Base-by-base conservation (phyloP, 2,888 invertebrate species). In the Synergus gifuensis region DNA sequence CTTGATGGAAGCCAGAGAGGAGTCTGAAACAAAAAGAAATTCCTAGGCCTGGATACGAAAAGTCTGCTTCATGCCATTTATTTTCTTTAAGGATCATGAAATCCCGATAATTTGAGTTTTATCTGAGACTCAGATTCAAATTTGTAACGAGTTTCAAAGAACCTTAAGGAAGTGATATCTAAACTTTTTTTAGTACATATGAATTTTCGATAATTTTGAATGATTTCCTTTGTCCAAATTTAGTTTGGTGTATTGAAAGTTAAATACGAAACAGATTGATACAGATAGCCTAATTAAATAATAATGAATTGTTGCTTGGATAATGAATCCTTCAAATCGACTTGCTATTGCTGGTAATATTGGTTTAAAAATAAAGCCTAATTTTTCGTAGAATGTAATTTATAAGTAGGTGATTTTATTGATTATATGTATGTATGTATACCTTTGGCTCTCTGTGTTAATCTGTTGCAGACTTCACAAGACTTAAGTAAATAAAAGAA, bases 21-120 rank as follows among this genome's bases (percentile, higher is more conserved):
- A 82, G 82, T 83, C 88, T 88, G 87, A 87, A 88, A 88, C 87
- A 88, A 87, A 87, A 88, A 81, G 79, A 83, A 76, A 87, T 86
- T 86, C 86, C 87, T 87, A 88, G 86, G 85, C 85, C 85, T 87
- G 86, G 83, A 81, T 73, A 81, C 78, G 77, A 80, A 79, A 22
- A 73, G 73, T 44, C 66, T 49, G 18, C 66, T 63, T 69, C 69
- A 62, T 64, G 63, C 76, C 78, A 54, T 76, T 79, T 49, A 54
- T 63, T 76, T 76, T 76, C 62, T 76, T 49, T 49, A 73, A 69
- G 79, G 69, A 67, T 78, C 69, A 76, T 69, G 76, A 79, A 81
- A 76, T 42, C 49, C 49, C 14, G 18, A 49, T 1, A 77, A 73
- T 11, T 69, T 18, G 9, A 58, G 4, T 18, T 18, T 18, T 18